Conservation (phyloP, 2,113 vertebrate genomes). For the Neoarius graeffei region DNA sequence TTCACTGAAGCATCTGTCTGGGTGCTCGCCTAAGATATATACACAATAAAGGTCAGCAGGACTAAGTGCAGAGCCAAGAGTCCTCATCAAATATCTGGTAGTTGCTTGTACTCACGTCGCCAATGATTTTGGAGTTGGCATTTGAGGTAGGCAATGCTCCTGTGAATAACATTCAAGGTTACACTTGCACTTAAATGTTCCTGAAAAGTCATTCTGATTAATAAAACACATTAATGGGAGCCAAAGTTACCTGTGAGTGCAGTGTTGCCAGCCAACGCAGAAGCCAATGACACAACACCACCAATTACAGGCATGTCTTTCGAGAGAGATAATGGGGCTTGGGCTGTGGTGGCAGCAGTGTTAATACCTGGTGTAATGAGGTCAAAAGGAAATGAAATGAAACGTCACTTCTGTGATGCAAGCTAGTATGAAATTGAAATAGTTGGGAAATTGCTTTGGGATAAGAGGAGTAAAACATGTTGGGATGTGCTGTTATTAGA, state of each 20-base stretch:
- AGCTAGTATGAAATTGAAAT: neutral
- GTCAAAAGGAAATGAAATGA: constrained; percentile 2
- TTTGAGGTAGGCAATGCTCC: constrained; percentile 84
- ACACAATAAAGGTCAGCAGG: neutral
- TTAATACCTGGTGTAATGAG: constrained; percentile 22
- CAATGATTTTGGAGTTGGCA: constrained; percentile 87
- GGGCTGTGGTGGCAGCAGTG: constrained; percentile 49
- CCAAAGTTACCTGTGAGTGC: constrained; percentile 82
- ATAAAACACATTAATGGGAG: neutral
- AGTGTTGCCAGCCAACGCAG: constrained; percentile 84
- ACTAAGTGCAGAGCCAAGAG: neutral
- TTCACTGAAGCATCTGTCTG: constrained; percentile 88
- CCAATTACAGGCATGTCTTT: constrained; percentile 93
- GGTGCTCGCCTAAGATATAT: constrained; percentile 83
- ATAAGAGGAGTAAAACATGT: neutral
- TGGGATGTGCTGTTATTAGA: neutral
- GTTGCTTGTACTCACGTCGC: constrained; percentile 82
- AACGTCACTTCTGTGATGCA: neutral
- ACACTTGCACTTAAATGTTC: neutral
- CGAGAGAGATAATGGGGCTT: constrained; percentile 59
- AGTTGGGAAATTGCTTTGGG: neutral
- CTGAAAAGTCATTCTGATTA: neutral
- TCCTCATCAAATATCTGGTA: neutral
- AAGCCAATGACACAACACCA: constrained; percentile 91
- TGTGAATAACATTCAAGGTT: constrained; percentile 59